A percentile compares a stretch with the other conserved stretches of the same genome.
Evolutionary conservation across 2,888 invertebrate species (phyloP).

Genomic region (Myopa tessellatipennis): DNA sequence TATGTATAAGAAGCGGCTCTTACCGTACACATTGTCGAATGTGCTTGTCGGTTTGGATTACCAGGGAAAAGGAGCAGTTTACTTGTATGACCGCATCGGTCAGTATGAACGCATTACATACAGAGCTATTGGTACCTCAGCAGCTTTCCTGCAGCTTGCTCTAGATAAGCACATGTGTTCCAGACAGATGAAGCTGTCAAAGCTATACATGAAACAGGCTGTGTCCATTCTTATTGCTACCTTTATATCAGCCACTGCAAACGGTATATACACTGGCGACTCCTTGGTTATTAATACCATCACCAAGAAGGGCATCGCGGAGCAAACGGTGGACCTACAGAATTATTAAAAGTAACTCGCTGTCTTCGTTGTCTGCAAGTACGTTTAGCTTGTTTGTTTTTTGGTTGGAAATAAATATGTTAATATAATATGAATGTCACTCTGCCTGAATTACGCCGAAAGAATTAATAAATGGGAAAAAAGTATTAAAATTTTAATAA

Average conservation of each 20-base stretch:
- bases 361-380: background rate
- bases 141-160: slow-evolving; percentile 90
- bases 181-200: slow-evolving; percentile 80
- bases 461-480: no score
- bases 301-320: slow-evolving; percentile 85
- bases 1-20: slow-evolving; percentile 96
- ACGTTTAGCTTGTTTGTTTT: no score
- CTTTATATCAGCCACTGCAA: slow-evolving; percentile 96
- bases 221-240: slow-evolving; percentile 90
- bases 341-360: slow-evolving; percentile 77
- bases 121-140: slow-evolving; percentile 91
- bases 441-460: no score
- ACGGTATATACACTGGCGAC: slow-evolving; percentile 98
- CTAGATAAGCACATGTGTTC: slow-evolving; percentile 95
- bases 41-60: slow-evolving; percentile 93
- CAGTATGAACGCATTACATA: slow-evolving; percentile 88
- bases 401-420: no score
- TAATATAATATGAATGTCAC: no score
- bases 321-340: slow-evolving; percentile 80
- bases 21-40: slow-evolving; percentile 97
- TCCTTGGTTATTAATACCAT: slow-evolving; percentile 86
- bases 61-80: slow-evolving; percentile 94
- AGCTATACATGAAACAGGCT: slow-evolving; percentile 83
- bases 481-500: no score
- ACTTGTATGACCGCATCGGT: slow-evolving; percentile 97